Evolutionary conservation across 2,113 vertebrate genomes (phyloP).

Genomic region (Gymnocephalus cernua): DNA sequence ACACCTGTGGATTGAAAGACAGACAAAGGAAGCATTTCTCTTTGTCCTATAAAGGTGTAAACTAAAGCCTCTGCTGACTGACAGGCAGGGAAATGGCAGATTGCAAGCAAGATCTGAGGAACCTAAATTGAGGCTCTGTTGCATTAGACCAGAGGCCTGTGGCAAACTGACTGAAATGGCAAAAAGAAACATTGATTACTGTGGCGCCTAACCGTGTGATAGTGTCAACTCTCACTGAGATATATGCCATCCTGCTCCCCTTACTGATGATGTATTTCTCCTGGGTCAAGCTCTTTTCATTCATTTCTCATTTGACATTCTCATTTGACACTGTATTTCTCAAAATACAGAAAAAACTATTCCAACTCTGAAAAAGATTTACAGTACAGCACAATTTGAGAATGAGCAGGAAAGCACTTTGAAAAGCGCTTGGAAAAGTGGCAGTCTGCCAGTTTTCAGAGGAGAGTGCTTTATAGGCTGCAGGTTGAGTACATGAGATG

Average conservation of each 20-base stretch:
- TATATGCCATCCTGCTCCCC: slow-evolving; percentile 16
- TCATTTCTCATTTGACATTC: slow-evolving; percentile 23
- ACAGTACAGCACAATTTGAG: slow-evolving; percentile 29
- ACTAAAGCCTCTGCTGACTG: slow-evolving; percentile 20
- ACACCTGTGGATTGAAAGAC: not conserved
- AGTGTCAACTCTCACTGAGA: slow-evolving; percentile 40
- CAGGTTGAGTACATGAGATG: slow-evolving; percentile 1
- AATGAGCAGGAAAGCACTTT: slow-evolving; percentile 42
- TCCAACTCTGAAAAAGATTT: slow-evolving; percentile 46
- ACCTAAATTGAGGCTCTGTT: slow-evolving; percentile 5
- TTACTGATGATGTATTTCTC: slow-evolving; percentile 45
- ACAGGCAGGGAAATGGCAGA: slow-evolving; percentile 18
- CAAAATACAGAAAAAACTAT: not conserved
- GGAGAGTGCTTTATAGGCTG: slow-evolving; percentile 10
- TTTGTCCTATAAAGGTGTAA: slow-evolving; percentile 15
- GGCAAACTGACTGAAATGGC: slow-evolving; percentile 43
- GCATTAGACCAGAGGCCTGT: slow-evolving; percentile 17
- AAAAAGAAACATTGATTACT: slow-evolving; percentile 47
- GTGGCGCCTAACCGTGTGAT: slow-evolving; percentile 29
- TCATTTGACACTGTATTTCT: slow-evolving; percentile 20
- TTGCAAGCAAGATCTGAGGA: slow-evolving; percentile 13
- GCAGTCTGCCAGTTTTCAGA: slow-evolving; percentile 31
- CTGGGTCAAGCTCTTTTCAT: slow-evolving; percentile 30
- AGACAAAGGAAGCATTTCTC: slow-evolving; percentile 16
- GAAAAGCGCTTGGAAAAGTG: slow-evolving; percentile 39